These are phyloP conservation scores for Caradrina kadenii DNA, from an alignment of 2,888 invertebrate genomes.

Conservation along the genomic window DNA sequence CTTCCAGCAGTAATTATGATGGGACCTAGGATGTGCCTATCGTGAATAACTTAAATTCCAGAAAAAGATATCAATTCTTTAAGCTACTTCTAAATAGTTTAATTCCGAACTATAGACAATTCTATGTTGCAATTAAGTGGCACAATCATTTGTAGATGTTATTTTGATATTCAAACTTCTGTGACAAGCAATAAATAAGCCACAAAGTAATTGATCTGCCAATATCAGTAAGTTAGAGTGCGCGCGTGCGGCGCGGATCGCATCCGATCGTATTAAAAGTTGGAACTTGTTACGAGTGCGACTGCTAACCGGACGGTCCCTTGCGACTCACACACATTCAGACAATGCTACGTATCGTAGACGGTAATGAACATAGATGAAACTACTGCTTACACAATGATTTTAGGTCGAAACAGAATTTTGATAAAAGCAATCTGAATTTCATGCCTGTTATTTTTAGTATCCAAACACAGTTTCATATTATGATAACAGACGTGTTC, in stretches of 20 bases:
- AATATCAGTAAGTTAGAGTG: conserved; percentile 19
- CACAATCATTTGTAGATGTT: background rate
- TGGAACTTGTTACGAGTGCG: conserved; percentile 51
- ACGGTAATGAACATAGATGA: background rate
- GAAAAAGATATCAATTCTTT: too few species aligned
- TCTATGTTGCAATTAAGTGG: background rate
- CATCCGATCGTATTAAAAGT: conserved; percentile 68
- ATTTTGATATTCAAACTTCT: too few species aligned
- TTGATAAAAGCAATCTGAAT: too few species aligned
- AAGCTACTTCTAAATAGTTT: too few species aligned
- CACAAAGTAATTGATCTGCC: conserved; percentile 20
- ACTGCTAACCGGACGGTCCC: conserved; percentile 36
- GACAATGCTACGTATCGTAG: conserved; percentile 14
- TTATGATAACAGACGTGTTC: background rate
- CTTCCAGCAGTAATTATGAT: too few species aligned
- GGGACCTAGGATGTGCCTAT: too few species aligned
- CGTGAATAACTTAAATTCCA: too few species aligned
- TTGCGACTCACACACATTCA: conserved; percentile 22
- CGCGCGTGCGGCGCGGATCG: conserved; percentile 23
- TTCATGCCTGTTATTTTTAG: background rate
- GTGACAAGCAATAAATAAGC: background rate
- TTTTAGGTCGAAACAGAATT: too few species aligned
- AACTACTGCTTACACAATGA: background rate
- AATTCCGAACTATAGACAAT: too few species aligned
- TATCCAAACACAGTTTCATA: background rate